These are phyloP conservation scores for Stictonetta naevosa DNA, from an alignment of 2,113 vertebrate species.

Conservation along the genomic window DNA sequence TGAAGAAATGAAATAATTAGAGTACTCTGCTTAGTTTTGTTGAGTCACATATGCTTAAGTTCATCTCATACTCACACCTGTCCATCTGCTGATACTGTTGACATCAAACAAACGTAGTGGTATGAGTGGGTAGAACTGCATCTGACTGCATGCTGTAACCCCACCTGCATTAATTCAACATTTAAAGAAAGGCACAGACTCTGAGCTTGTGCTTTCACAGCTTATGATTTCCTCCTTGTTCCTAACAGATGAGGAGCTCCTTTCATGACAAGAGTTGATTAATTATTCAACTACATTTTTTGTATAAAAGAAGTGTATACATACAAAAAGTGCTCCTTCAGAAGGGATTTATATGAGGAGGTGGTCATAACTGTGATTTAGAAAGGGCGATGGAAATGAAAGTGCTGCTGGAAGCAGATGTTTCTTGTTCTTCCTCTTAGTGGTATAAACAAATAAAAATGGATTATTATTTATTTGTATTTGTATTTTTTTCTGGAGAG, in stretches of 20 bases:
- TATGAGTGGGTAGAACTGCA: not conserved
- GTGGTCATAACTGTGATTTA: constrained; percentile 9
- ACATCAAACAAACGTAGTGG: not conserved
- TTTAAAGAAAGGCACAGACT: not conserved
- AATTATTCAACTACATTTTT: constrained; percentile 29
- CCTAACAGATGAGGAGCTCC: not conserved
- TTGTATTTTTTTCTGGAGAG: not conserved
- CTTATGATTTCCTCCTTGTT: not conserved
- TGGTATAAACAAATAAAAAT: not conserved
- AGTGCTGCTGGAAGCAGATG: not conserved
- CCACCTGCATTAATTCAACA: constrained; percentile 22
- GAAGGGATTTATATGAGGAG: not conserved
- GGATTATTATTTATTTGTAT: not conserved
- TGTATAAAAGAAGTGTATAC: not conserved
- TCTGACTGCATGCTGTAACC: not conserved
- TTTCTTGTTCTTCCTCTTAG: constrained; percentile 15
- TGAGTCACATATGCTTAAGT: not conserved
- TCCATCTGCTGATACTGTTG: not conserved
- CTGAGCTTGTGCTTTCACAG: not conserved
- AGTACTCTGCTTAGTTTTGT: constrained; percentile 12
- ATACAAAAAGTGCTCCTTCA: not conserved
- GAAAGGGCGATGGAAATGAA: not conserved
- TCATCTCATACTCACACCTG: not conserved
- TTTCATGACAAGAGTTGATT: not conserved
- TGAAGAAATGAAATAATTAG: constrained; percentile 57